Evolutionary conservation across 2,797 vertebrate species (phyloP).

Genomic region (Sphenopsis melanotis): DNA sequence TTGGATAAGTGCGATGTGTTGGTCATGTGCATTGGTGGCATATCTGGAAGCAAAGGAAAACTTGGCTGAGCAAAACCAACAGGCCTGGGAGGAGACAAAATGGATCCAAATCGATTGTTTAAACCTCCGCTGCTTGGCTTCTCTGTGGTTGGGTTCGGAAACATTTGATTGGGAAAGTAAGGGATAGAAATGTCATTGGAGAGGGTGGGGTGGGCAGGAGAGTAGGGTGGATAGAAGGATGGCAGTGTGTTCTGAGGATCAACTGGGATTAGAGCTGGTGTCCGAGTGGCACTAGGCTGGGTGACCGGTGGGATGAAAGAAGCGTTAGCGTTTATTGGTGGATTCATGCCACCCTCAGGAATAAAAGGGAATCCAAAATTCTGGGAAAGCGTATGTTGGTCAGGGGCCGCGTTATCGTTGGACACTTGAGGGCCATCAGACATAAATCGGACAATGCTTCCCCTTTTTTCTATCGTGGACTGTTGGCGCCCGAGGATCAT

Average conservation of each 20-base stretch:
- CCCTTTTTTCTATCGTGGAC: constrained; percentile 82
- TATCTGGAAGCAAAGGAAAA: constrained; percentile 96
- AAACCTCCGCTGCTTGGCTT: constrained; percentile 87
- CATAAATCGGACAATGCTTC: constrained; percentile 95
- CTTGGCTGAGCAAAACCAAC: constrained; percentile 95
- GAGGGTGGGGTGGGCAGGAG: constrained; percentile 95
- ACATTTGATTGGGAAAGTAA: constrained; percentile 98
- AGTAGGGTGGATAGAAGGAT: constrained; percentile 96
- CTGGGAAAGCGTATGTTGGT: constrained; percentile 90
- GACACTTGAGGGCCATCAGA: constrained; percentile 86
- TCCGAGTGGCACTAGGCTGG: constrained; percentile 87
- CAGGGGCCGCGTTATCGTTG: constrained; percentile 84
- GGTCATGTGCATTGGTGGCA: constrained; percentile 93
- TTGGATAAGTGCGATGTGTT: constrained; percentile 96
- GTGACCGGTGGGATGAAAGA: constrained; percentile 96
- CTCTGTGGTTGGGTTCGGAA: constrained; percentile 91
- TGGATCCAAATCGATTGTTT: constrained; percentile 97
- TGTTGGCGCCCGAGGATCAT: constrained; percentile 91
- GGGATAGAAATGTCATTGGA: constrained; percentile 94
- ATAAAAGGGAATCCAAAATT: constrained; percentile 98
- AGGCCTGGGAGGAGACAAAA: constrained; percentile 93
- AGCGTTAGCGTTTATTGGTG: constrained; percentile 91
- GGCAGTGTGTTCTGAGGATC: constrained; percentile 95
- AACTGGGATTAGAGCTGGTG: constrained; percentile 91
- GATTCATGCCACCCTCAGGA: constrained; percentile 93